Evolutionary conservation across 2,888 invertebrate species (phyloP).

Genomic region (Ophioninae sp.): DNA sequence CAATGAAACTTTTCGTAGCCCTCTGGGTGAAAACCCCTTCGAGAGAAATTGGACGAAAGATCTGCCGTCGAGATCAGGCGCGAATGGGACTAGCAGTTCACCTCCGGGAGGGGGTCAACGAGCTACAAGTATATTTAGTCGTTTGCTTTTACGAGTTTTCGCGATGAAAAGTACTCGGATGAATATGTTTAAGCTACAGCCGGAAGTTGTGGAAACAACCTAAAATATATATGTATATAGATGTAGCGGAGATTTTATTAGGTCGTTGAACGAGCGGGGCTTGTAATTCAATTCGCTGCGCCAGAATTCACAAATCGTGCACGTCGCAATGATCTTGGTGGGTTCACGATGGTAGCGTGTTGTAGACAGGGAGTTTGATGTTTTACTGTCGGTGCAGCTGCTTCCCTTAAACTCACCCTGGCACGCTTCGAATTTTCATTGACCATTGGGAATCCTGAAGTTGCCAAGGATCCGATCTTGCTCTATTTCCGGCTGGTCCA

Average conservation of each 20-base stretch:
- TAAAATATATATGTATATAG: constrained; percentile 4
- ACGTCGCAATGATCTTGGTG: constrained; percentile 17
- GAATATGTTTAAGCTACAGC: constrained; percentile 24
- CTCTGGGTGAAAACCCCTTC: not conserved
- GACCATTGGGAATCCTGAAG: constrained; percentile 25
- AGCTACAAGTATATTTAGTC: constrained; percentile 3
- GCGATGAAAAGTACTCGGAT: constrained; percentile 21
- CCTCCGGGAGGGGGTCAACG: not conserved
- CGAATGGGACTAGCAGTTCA: not conserved
- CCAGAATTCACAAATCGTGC: constrained; percentile 39
- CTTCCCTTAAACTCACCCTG: constrained; percentile 16
- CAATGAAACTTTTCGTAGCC: not conserved
- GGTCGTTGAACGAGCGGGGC: constrained; percentile 36
- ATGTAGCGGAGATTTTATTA: constrained; percentile 26
- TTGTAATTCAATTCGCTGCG: constrained; percentile 46
- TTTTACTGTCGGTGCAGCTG: constrained; percentile 40
- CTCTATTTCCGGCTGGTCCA: not conserved
- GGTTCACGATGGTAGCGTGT: constrained; percentile 24
- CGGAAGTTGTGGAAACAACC: not conserved
- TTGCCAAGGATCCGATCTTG: constrained; percentile 18
- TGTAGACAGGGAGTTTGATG: constrained; percentile 37
- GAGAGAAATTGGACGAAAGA: not conserved
- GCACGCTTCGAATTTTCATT: constrained; percentile 18
- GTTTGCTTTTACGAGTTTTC: constrained; percentile 16
- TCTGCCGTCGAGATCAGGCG: not conserved